phyloP scores from a whole-genome alignment of 30 jellyfish, hydroid and myxozoan genomes.

The Aurelia coerulea region DNA sequence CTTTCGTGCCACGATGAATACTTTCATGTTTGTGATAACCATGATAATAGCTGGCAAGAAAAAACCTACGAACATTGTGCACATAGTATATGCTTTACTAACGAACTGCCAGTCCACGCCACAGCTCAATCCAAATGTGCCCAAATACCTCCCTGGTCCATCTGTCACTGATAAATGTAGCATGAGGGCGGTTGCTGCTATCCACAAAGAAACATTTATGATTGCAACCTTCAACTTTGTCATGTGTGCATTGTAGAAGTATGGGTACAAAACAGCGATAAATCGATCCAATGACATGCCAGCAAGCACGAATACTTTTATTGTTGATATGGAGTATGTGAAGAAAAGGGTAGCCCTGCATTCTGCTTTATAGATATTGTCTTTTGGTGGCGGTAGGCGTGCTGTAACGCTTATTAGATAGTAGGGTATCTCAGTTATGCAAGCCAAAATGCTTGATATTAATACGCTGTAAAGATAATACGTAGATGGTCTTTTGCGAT shows the following conservation, averaged over 20 bases:
- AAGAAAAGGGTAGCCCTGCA: slow-evolving; percentile 35
- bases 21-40: slow-evolving; percentile 30
- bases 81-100: background rate
- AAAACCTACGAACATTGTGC: background rate
- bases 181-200: background rate
- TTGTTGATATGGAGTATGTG: slow-evolving; percentile 11
- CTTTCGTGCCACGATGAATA: slow-evolving; percentile 24
- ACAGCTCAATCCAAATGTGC: slow-evolving; percentile 19
- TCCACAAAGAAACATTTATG: slow-evolving; percentile 11
- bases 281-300: slow-evolving; percentile 47
- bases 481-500: slow-evolving; percentile 33
- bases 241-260: slow-evolving; percentile 6
- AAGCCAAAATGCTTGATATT: slow-evolving; percentile 33
- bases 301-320: slow-evolving; percentile 27
- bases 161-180: slow-evolving; percentile 29
- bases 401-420: slow-evolving; percentile 19
- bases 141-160: slow-evolving; percentile 13
- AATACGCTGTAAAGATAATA: slow-evolving; percentile 32
- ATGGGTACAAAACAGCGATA: slow-evolving; percentile 35
- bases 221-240: slow-evolving; percentile 1
- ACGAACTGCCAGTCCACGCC: slow-evolving; percentile 36
- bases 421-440: slow-evolving; percentile 39
- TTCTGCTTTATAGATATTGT: background rate
- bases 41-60: slow-evolving; percentile 10
- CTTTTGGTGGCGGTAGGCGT: slow-evolving; percentile 14